Percentiles rank a stretch among this genome's conserved stretches.
These are phyloP conservation scores for Eupsilia transversa DNA, from an alignment of 2,888 invertebrate genomes.

Conservation along the genomic window DNA sequence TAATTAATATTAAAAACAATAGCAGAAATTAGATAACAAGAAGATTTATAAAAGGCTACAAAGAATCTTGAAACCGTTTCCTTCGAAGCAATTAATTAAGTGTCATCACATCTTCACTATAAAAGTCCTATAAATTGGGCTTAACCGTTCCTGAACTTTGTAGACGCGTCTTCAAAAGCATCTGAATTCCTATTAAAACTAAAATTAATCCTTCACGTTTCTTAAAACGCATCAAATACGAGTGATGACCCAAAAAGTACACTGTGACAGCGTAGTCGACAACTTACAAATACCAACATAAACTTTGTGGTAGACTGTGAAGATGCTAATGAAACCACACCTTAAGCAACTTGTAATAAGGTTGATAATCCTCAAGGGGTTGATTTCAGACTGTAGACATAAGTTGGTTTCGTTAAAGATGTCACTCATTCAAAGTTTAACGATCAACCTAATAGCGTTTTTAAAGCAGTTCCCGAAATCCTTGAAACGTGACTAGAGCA, in stretches of 20 bases:
- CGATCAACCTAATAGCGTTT: conserved; percentile 89
- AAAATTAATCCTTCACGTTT: conserved; percentile 84
- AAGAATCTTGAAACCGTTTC: conserved; percentile 43
- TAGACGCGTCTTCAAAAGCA: conserved; percentile 72
- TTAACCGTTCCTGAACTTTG: conserved; percentile 73
- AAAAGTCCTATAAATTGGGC: conserved; percentile 75
- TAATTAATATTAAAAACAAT: conserved; percentile 25
- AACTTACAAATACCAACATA: conserved; percentile 79
- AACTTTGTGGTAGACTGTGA: conserved; percentile 31
- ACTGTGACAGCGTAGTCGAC: conserved; percentile 84
- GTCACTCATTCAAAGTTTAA: conserved; percentile 90
- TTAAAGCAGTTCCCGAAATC: conserved; percentile 89
- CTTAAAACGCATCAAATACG: conserved; percentile 86
- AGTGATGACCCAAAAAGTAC: conserved; percentile 86
- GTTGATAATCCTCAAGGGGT: conserved; percentile 45
- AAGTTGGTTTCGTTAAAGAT: conserved; percentile 82
- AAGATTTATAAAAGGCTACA: conserved; percentile 23
- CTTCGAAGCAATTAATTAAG: conserved; percentile 60
- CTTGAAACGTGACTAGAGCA: conserved; percentile 88
- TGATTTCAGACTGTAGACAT: conserved; percentile 30
- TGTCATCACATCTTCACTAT: conserved; percentile 68
- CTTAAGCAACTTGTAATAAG: conserved; percentile 54
- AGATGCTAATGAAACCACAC: conserved; percentile 8
- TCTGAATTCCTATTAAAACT: conserved; percentile 83
- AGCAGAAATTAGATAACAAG: conserved; percentile 14